A percentile compares a stretch with the other conserved stretches of the same genome.
Conservation (phyloP, 1,140 invertebrate species). For the Tribolium madens region DNA sequence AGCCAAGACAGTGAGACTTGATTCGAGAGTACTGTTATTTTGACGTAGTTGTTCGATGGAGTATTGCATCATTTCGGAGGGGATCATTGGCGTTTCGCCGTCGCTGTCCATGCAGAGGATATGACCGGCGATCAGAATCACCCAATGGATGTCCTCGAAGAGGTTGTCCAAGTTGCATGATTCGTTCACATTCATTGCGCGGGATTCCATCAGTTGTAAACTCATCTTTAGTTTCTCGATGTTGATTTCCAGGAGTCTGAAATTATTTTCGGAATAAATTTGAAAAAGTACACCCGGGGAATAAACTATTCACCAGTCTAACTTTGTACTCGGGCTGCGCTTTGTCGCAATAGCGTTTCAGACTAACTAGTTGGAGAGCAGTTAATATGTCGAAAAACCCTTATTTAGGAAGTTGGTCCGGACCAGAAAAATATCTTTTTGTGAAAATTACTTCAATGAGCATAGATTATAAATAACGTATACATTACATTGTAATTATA, state of each 20-base stretch:
- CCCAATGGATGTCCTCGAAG: slow-evolving; percentile 92
- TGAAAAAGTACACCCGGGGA: neutral
- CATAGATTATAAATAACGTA: too few species aligned
- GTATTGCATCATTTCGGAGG: slow-evolving; percentile 79
- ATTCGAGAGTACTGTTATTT: slow-evolving; percentile 50
- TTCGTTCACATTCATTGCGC: slow-evolving; percentile 70
- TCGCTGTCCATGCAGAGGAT: slow-evolving; percentile 78
- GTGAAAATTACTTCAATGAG: too few species aligned
- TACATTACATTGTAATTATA: too few species aligned
- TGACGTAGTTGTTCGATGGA: slow-evolving; percentile 70
- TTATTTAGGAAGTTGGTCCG: too few species aligned
- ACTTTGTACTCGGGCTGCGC: too few species aligned
- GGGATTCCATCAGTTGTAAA: slow-evolving; percentile 74
- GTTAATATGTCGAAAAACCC: too few species aligned
- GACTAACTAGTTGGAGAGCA: too few species aligned
- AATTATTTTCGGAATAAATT: too few species aligned
- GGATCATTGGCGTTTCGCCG: slow-evolving; percentile 83
- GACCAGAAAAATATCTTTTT: too few species aligned
- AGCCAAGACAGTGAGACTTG: slow-evolving; percentile 67
- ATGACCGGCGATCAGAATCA: slow-evolving; percentile 83
- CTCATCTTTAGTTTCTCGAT: slow-evolving; percentile 74
- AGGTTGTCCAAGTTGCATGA: slow-evolving; percentile 71
- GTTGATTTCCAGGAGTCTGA: slow-evolving; percentile 74
- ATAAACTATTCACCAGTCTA: too few species aligned
- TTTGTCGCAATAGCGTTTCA: too few species aligned